phyloP scores from a whole-genome alignment of 1,140 invertebrate genomes.

The Dendrolimus punctatus region DNA sequence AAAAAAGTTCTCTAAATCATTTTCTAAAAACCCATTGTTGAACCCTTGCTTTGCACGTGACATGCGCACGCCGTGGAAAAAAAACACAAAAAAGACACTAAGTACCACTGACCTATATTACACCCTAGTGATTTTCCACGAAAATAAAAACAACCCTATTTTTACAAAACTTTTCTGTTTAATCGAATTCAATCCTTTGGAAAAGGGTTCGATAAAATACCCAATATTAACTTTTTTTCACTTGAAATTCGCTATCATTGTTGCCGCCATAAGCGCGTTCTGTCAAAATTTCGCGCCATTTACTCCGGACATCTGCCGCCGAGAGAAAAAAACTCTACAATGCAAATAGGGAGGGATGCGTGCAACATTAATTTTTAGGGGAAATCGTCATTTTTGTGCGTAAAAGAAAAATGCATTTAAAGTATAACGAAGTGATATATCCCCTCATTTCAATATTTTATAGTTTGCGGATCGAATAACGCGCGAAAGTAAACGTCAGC shows the following conservation, averaged over 20 bases:
- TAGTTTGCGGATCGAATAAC: too few relatives aligned
- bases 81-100: conserved; percentile 35
- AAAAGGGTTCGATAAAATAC: conserved; percentile 63
- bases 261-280: conserved; percentile 55
- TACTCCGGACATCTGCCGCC: conserved; percentile 60
- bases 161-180: conserved; percentile 44
- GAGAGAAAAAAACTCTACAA: conserved; percentile 58
- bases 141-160: conserved; percentile 59
- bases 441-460: conserved; percentile 58
- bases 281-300: conserved; percentile 71
- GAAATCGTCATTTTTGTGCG: conserved; percentile 55
- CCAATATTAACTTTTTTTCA: conserved; percentile 50
- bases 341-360: conserved; percentile 61
- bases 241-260: conserved; percentile 43
- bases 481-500: too few relatives aligned
- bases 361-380: conserved; percentile 67
- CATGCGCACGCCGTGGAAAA: conserved; percentile 51
- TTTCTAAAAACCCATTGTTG: conserved; percentile 57
- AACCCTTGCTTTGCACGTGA: conserved; percentile 62
- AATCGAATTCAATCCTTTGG: conserved; percentile 69
- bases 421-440: conserved; percentile 46
- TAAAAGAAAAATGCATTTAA: conserved; percentile 61
- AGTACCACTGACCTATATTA: conserved; percentile 60
- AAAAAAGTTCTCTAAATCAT: conserved; percentile 59
- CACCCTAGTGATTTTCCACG: conserved; percentile 43